These are phyloP conservation scores for Solen grandis DNA, from an alignment of 1,140 invertebrate species.

Conservation along the genomic window DNA sequence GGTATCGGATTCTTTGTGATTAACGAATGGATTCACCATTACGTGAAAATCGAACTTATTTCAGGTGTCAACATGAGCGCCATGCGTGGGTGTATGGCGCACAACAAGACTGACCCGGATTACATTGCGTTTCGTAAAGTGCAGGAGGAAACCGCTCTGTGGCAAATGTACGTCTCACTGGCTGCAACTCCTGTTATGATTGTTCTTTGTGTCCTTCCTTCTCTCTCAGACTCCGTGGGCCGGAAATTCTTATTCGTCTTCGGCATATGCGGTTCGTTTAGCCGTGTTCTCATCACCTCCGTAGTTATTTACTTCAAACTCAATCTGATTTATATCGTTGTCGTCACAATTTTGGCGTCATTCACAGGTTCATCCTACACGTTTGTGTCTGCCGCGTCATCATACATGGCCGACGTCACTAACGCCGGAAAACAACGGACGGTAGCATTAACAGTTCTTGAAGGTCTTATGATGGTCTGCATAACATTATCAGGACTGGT, in stretches of 20 bases:
- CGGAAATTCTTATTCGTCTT: constrained; percentile 11
- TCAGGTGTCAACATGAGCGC: background rate
- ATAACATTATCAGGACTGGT: constrained; percentile 1
- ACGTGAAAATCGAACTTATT: background rate
- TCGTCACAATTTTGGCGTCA: constrained; percentile 4
- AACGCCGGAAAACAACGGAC: background rate
- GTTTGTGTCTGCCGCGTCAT: background rate
- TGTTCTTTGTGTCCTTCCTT: background rate
- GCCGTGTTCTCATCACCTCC: background rate
- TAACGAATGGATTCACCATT: constrained; percentile 24
- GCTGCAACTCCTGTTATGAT: constrained; percentile 14
- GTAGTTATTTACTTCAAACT: constrained; percentile 21
- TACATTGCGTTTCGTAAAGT: background rate
- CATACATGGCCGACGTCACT: constrained; percentile 49
- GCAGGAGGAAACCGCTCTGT: constrained; percentile 32
- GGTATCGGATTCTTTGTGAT: background rate
- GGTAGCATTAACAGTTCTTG: background rate
- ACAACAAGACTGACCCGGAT: constrained; percentile 3
- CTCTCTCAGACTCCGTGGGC: constrained; percentile 26
- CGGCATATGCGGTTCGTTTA: background rate
- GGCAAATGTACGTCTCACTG: constrained; percentile 33
- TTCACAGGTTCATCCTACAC: constrained; percentile 2
- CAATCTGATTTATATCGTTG: constrained; percentile 21
- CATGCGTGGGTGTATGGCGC: background rate
- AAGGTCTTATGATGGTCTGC: background rate